phyloP scores from a whole-genome alignment of 2,888 invertebrate genomes.

The Hirtodrosophila trivittata region DNA sequence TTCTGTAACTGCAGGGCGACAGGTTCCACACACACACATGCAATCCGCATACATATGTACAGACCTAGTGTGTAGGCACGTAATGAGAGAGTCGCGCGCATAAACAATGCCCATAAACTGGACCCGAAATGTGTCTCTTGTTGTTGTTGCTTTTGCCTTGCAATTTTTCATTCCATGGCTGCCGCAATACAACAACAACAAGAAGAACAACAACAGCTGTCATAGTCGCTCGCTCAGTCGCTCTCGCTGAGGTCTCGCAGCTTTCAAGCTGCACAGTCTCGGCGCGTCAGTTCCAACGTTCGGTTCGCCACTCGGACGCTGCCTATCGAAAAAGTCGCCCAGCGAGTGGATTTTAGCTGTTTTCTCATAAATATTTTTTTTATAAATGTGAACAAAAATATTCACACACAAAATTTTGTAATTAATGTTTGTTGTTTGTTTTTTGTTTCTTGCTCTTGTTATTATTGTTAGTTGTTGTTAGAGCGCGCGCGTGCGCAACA shows the following conservation, averaged over 20 bases:
- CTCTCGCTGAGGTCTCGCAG: slow-evolving; percentile 27
- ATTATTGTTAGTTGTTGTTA: slow-evolving; percentile 9
- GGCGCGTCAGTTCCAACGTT: slow-evolving; percentile 56
- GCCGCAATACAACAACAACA: slow-evolving; percentile 19
- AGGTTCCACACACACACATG: slow-evolving; percentile 58
- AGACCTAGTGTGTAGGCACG: too few species aligned
- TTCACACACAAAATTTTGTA: slow-evolving; percentile 23
- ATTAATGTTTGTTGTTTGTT: slow-evolving; percentile 34
- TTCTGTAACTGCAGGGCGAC: slow-evolving; percentile 24
- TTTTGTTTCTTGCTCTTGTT: slow-evolving; percentile 29
- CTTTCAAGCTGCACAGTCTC: slow-evolving; percentile 40
- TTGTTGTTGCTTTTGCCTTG: slow-evolving; percentile 36
- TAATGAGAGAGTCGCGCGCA: slow-evolving; percentile 41
- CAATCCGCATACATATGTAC: slow-evolving; percentile 18
- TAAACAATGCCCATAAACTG: slow-evolving; percentile 71
- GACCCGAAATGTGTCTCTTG: slow-evolving; percentile 38
- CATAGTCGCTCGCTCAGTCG: slow-evolving; percentile 22
- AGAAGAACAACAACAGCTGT: slow-evolving; percentile 22
- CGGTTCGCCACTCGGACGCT: slow-evolving; percentile 57
- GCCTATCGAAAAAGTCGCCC: slow-evolving; percentile 41
- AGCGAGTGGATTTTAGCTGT: slow-evolving; percentile 32
- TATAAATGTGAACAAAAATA: slow-evolving; percentile 59
- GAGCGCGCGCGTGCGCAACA: slow-evolving; percentile 16
- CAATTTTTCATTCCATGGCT: slow-evolving; percentile 55
- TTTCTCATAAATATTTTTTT: slow-evolving; percentile 37